Base-by-base conservation (phyloP, 2,113 vertebrate species). In the Orcinus orca region DNA sequence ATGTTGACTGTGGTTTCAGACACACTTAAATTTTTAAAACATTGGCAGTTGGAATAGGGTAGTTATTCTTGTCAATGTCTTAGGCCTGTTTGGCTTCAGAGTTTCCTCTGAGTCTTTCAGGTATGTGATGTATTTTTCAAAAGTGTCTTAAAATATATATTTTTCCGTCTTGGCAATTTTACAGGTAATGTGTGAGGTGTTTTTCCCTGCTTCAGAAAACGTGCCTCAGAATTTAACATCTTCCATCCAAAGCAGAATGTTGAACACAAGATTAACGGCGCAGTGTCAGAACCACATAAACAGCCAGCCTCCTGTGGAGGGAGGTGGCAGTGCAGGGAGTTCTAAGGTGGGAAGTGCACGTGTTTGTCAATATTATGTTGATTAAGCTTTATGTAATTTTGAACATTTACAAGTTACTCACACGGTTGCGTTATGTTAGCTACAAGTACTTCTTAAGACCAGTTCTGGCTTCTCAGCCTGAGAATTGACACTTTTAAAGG, bases 111-210 rank as follows among this genome's bases (percentile, higher is more conserved):
- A 70, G 41, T 86, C 55, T 73, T 79, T 81, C 76, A 55, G 11
- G 18, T 5, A 6, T 71, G 17, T 31, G 50, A 53, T 3, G 6
- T 38, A 76, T 5, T n/a, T 67, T 83, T 74, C 55, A 81, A 38
- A 95, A 67, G 41, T 41, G 15, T 88, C 84, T 90, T 29, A 90
- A 68, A 88, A 79, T 26, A 8, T 7, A 23, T 68, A 62, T 63
- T 76, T 94, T 91, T 98, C 20, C 20, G 97, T 93, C 80, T 94
- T 88, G 86, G 26, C n/a, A 87, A 82, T 96, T 97, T 89, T 96
- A 33, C 97, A 99, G 99, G 98, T 99, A 92, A 99, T 99, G 70
- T 99, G 99, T 79, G 99, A 99, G 96, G 98, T 99, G 97, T 99
- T 99, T 98, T 99, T 99, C 74, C 99, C 99, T 33, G 99, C 99